Evolutionary conservation across 2,797 vertebrate species (phyloP), one percentile per base, ranked within the genome.

Genomic region (Artibeus jamaicensis): DNA sequence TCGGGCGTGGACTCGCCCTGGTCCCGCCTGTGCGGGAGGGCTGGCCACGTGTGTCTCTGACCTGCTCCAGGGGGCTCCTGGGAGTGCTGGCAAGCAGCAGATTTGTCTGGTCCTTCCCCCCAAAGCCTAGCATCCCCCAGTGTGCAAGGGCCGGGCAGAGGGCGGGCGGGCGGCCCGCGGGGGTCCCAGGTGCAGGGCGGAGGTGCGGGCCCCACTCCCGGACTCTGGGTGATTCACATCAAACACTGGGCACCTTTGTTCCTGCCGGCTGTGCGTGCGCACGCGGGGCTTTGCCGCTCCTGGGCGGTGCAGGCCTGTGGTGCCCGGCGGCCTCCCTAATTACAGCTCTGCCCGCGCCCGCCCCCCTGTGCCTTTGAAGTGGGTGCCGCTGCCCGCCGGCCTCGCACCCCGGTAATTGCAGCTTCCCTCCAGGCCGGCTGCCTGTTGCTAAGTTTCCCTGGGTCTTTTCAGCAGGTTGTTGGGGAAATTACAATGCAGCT

Each of bases 311-410:
- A 37, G 68, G 68, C 34, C 78, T 5, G 32, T 19, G 93, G 82
- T 44, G 95, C 96, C 87, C 73, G 34, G 78, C 73, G 62, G 86
- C 93, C 57, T 26, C 5, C 65, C 94, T 97, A 95, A 97, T 97
- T 96, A 97, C 87, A 97, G 87, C 84, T 59, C 74, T 91, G 76
- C 65, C 74, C 4, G 32, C 44, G 29, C 71, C 78, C 55, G 44
- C 79, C 74, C 44, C 53, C 16, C 19, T 8, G 0, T 24, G 81
- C 93, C 97, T 97, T 97, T 97, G 97, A 97, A 97, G 97, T 87
- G 93, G 95, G 81, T 8, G 91, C 85, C 1, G 15, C 29, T 18
- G 74, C 81, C 89, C 42, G 9, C 32, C 44, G 18, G 81, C 85
- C 70, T 68, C 9, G 53, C 89, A 65, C 84, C 95, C 95, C 10